Evolutionary conservation across 2,797 vertebrate species (phyloP).

Genomic region (Percopsis omiscomaycus): DNA sequence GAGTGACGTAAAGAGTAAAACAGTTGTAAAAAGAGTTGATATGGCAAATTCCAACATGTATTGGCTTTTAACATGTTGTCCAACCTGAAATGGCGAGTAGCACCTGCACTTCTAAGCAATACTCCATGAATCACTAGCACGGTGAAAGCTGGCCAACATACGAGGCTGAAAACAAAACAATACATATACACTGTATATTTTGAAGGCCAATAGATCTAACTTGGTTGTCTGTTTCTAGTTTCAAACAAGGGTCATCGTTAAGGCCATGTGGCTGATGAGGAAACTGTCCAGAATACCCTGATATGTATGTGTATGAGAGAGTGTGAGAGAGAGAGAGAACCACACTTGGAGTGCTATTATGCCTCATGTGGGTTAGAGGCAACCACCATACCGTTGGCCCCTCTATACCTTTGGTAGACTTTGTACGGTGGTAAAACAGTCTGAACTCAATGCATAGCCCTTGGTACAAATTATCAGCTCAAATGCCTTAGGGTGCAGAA

Average conservation of each 20-base stretch:
- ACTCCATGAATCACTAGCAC: conserved; percentile 25
- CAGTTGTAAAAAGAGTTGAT: conserved; percentile 7
- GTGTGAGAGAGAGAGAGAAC: conserved; percentile 24
- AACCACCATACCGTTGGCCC: conserved; percentile 10
- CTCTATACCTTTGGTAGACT: conserved; percentile 32
- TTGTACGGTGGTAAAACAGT: conserved; percentile 22
- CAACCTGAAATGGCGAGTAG: conserved; percentile 41
- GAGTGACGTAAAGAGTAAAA: conserved; percentile 1
- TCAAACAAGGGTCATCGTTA: conserved; percentile 42
- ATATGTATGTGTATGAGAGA: conserved; percentile 2
- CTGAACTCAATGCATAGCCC: conserved; percentile 39
- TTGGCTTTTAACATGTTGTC: conserved; percentile 38
- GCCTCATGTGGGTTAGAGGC: conserved; percentile 35
- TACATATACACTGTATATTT: conserved; percentile 12
- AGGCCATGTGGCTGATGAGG: conserved; percentile 67
- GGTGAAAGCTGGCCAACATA: conserved; percentile 37
- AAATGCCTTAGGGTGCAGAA: conserved; percentile 48
- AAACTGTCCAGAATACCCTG: conserved; percentile 44
- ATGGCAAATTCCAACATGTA: conserved; percentile 15
- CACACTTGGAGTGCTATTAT: conserved; percentile 15
- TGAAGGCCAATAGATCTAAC: conserved; percentile 63
- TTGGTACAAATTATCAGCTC: conserved; percentile 55
- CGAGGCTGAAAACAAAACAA: conserved; percentile 29
- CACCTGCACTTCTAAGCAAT: conserved; percentile 27
- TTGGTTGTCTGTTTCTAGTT: conserved; percentile 20